Base-by-base conservation (phyloP, 2,888 invertebrate genomes). In the Acrobasis suavella region DNA sequence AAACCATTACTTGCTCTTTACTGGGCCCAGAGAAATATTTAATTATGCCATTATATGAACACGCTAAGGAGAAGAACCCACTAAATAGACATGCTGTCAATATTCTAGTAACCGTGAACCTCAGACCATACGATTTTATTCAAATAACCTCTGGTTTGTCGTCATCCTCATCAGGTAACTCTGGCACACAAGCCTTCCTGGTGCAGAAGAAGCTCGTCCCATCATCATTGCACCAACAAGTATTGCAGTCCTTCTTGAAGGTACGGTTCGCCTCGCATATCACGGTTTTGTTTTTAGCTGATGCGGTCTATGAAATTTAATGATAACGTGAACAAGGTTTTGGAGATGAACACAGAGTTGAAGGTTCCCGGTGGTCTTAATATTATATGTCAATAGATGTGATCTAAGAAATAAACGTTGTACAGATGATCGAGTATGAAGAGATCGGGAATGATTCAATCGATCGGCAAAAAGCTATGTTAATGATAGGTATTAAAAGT, bases 131-230 rank as follows among this genome's bases (percentile, higher is more conserved):
- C 9, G 17, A 46, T 16, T 1, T 71, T 66, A 7, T 9, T 39
- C 59, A 73, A 62, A 55, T 70, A 69, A 87, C 87, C 80, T 85
- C 84, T 22, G 73, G 76, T 22, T 85, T 84, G 1, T 65, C 64
- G 15, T 64, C 71, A 9, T 46, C 64, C 14, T 85, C 85, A 3
- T 85, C 86, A 1, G 83, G 79, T 10, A 78, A 63, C 3, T 82
- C 81, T 0, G 80, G 77, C 1, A 86, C 72, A 67, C 93, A 93
- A 22, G 86, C 82, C 69, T 82, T 86, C 63, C 89, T 81, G 0
- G 93, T 93, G 71, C 93, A 93, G 68, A 83, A 88, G 76, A 86
- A 93, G 17, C 86, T 81, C 7, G 91, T 92, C 0, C 93, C 93
- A 60, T 91, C 86, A 10, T 89, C 90, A 55, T 92, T 92, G 69